Evolutionary conservation across 1,140 invertebrate genomes (phyloP), one percentile per base, ranked within the genome.

Genomic region (Musca vetustissima): DNA sequence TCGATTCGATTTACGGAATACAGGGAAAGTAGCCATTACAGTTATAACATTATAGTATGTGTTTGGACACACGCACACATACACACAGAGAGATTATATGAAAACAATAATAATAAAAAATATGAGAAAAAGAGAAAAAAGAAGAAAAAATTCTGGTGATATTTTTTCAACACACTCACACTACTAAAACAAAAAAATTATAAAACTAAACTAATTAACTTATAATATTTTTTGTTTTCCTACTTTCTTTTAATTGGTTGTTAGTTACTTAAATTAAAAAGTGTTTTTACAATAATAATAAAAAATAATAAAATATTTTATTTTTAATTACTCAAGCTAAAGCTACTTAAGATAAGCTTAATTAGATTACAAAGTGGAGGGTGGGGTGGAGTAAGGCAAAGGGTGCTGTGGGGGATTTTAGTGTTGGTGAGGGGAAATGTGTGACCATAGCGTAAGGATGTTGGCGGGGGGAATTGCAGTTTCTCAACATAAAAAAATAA

Each of bases 251-350:
- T 43, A 43, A 43, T 28, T 4, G 53, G 14, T 4, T 61, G 28
- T 61, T 61, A 61, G 57, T 61, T 61, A 61, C 57, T 61, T 61
- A 61, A 61, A 61, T 61, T 21, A 61, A 13, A 61, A 61, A 21
- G 1, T 19, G 6, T 14, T 17, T 24, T n/a, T n/a, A n/a, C n/a
- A n/a, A n/a, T n/a, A n/a, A 61, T 21, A 49, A 21, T 48, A 28
- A 65, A 25, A 49, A 64, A 47, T n/a, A 2, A 49, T 24, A 7
- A 9, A 61, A 61, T 22, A 19, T 19, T 52, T 1, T 55, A 55
- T 15, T 57, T 28, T 43, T 25, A 9, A 59, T 28, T 59, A 59
- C 24, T 36, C 36, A 61, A 61, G 57, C 57, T 61, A 61, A 61
- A 61, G 57, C 57, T 61, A 61, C 57, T 61, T 61, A 61, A 19